Evolutionary conservation across 1,140 invertebrate genomes (phyloP).

Genomic region (Drosophila prosaltans): DNA sequence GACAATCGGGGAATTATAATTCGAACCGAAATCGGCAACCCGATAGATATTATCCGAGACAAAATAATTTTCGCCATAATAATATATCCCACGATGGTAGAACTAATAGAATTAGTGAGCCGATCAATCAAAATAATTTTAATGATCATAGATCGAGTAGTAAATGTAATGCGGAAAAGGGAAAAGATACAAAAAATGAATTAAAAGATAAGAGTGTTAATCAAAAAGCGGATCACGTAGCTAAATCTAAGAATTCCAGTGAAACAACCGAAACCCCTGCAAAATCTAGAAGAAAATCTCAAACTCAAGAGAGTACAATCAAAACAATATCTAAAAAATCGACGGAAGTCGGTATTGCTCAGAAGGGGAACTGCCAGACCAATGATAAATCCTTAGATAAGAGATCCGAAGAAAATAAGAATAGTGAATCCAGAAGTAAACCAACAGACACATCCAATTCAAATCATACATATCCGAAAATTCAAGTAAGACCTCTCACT

Average conservation of each 20-base stretch:
- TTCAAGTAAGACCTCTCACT: slow-evolving; percentile 61
- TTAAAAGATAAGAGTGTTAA: neutral
- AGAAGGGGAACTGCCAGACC: neutral
- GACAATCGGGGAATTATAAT: neutral
- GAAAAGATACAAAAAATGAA: neutral
- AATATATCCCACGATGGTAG: neutral
- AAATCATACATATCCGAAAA: slow-evolving; percentile 38
- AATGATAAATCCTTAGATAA: neutral
- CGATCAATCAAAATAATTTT: slow-evolving; percentile 1
- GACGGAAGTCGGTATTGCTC: neutral
- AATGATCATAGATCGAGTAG: slow-evolving; percentile 6
- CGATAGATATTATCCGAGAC: slow-evolving; percentile 30
- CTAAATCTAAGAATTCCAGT: neutral
- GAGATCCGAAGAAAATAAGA: neutral
- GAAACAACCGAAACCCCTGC: neutral
- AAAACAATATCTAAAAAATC: neutral
- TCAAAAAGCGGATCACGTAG: neutral
- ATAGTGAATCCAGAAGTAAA: neutral
- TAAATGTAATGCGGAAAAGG: neutral
- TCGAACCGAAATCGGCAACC: slow-evolving; percentile 20
- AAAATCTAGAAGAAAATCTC: neutral
- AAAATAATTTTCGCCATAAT: slow-evolving; percentile 29
- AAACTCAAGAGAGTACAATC: neutral
- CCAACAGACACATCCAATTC: neutral
- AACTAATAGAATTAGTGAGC: slow-evolving; percentile 1